Evolutionary conservation across 1,140 invertebrate species (phyloP), one percentile per base, ranked within the genome.

Genomic region (Achatina immaculata): DNA sequence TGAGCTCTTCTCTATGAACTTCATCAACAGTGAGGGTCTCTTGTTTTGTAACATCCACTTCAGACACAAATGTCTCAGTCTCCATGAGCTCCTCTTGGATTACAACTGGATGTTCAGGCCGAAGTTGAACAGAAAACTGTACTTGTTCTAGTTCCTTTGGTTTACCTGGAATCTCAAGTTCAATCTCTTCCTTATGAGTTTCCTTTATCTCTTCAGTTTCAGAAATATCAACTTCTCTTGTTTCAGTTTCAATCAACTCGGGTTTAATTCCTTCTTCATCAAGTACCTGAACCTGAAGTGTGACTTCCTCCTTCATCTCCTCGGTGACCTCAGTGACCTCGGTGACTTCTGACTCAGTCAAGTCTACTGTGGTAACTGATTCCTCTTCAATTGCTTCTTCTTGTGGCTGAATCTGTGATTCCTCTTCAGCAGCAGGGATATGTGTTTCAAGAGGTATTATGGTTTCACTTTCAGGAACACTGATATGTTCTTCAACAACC

Each of bases 141-240:
- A 84, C 83, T 82, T 86, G 84, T 82, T 89, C 88, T 48, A 71
- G 42, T 42, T 84, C 82, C 58, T 82, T 78, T 38, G 83, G 82
- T 81, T 84, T 78, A n/a, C 83, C 84, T 77, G 81, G 71, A 69
- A 88, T 83, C 31, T 85, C 74, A 48, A 89, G 51, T 34, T 84
- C 84, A 74, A 88, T 80, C 75, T 89, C 86, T 68, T 89, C 87
- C 58, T 84, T 89, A 43, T 85, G 84, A 16, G 78, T 85, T 28
- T 87, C 86, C 51, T 82, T 55, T 48, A 81, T 82, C 40, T 85
- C 81, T 45, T 85, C 84, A n/a, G 85, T 48, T 69, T 86, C 84
- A 69, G 78, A 55, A 21, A 81, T 77, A 16, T 34, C 58, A 6
- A 81, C 62, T 45, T 81, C 82, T 78, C 85, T 79, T 51, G 83